Conservation (phyloP, 2,113 vertebrate species). For the Xiphophorus hellerii region DNA sequence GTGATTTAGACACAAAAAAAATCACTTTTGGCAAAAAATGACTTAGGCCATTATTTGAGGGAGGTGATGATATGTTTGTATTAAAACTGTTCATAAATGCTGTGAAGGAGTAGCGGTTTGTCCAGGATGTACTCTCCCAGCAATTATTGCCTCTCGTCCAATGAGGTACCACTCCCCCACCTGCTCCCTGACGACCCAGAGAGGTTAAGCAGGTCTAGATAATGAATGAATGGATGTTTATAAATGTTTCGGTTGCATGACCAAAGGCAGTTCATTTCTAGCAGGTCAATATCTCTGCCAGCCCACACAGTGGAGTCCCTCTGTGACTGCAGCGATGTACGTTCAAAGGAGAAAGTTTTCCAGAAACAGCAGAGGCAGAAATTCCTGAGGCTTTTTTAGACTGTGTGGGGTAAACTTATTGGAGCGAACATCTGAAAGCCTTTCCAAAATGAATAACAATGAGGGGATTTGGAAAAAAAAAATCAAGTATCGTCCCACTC, state of each 20-base stretch:
- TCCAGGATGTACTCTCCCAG: no score
- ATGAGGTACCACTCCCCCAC: no score
- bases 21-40: no score
- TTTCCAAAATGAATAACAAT: conserved; percentile 58
- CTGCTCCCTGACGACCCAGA: no score
- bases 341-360: conserved; percentile 45
- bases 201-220: no score
- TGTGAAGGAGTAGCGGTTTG: no score
- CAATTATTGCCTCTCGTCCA: no score
- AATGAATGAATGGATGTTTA: not conserved
- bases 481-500: conserved; percentile 12
- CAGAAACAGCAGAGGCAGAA: conserved; percentile 10
- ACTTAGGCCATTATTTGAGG: no score
- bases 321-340: conserved; percentile 4
- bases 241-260: not conserved
- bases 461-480: conserved; percentile 27
- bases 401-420: conserved; percentile 6
- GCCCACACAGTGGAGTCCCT: conserved; percentile 10
- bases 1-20: no score
- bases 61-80: not conserved
- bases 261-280: not conserved
- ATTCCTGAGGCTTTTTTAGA: conserved; percentile 36
- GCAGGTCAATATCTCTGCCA: conserved; percentile 1
- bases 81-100: not conserved
- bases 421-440: conserved; percentile 52